phyloP scores from a whole-genome alignment of 2,797 vertebrate genomes.

The Anguilla marmorata region DNA sequence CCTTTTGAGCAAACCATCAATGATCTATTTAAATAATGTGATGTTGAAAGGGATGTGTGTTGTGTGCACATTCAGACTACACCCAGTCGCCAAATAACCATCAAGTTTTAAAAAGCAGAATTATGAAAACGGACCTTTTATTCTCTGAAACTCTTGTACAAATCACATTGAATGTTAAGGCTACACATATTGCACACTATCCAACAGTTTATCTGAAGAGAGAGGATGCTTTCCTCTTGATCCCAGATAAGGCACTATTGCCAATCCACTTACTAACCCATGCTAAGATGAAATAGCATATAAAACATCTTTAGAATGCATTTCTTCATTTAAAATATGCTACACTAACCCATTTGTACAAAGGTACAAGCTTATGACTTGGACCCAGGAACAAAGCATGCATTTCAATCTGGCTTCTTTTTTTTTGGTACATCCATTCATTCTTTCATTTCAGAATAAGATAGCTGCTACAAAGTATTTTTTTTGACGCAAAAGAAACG shows the following conservation, averaged over 20 bases:
- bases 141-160: slow-evolving; percentile 77
- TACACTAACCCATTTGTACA: slow-evolving; percentile 49
- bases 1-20: no score
- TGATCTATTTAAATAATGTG: no score
- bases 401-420: slow-evolving; percentile 57
- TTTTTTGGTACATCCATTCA: slow-evolving; percentile 48
- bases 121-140: slow-evolving; percentile 70
- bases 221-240: slow-evolving; percentile 56
- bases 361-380: slow-evolving; percentile 50
- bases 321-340: slow-evolving; percentile 62
- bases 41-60: no score
- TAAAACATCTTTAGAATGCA: slow-evolving; percentile 52
- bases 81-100: neutral
- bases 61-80: no score
- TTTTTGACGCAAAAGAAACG: neutral
- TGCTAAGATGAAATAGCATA: slow-evolving; percentile 44
- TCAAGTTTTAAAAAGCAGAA: neutral
- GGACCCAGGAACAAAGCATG: slow-evolving; percentile 61
- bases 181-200: slow-evolving; percentile 77
- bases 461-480: slow-evolving; percentile 56
- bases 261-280: slow-evolving; percentile 58
- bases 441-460: slow-evolving; percentile 26
- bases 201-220: slow-evolving; percentile 64
- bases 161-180: slow-evolving; percentile 58
- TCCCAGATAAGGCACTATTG: slow-evolving; percentile 75